phyloP scores from a whole-genome alignment of 64 coral and sea anemone species.

The Stichodactyla helianthus region DNA sequence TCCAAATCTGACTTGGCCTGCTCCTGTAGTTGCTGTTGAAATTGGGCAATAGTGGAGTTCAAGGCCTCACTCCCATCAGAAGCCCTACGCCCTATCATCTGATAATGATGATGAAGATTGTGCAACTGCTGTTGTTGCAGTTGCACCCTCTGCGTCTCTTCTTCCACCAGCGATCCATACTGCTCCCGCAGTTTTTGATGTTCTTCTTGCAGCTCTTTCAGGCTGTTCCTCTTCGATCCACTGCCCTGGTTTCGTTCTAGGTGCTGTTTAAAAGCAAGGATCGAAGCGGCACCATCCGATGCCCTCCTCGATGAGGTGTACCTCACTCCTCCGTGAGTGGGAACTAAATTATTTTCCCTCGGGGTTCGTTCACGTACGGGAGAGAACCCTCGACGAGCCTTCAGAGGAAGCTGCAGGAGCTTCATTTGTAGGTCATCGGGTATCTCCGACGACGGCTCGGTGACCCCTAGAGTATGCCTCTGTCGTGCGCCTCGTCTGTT shows the following conservation, averaged over 20 bases:
- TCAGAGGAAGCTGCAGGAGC: constrained; percentile 85
- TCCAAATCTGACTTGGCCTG: constrained; percentile 21
- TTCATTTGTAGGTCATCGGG: constrained; percentile 77
- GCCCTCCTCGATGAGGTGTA: constrained; percentile 80
- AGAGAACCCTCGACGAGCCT: constrained; percentile 67
- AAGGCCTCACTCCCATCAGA: constrained; percentile 89
- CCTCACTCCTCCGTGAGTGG: constrained; percentile 75
- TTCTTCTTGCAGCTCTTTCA: constrained; percentile 88
- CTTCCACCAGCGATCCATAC: constrained; percentile 60
- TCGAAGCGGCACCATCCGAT: constrained; percentile 85
- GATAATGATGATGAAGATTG: constrained; percentile 61
- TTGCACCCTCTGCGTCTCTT: constrained; percentile 75
- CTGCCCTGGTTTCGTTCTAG: constrained; percentile 74
- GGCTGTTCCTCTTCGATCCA: constrained; percentile 71
- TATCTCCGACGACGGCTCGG: constrained; percentile 78
- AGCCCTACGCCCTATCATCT: constrained; percentile 65
- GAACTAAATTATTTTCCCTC: constrained; percentile 59
- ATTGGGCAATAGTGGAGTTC: constrained; percentile 71
- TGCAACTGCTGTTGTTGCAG: constrained; percentile 85
- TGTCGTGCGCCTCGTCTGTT: constrained; percentile 72
- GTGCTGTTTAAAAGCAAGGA: constrained; percentile 95
- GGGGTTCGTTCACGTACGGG: constrained; percentile 68
- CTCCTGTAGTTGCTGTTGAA: constrained; percentile 57
- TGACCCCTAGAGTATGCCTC: constrained; percentile 83
- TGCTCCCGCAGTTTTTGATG: constrained; percentile 83